A percentile compares a stretch with the other conserved stretches of the same genome.
Evolutionary conservation across 2,797 vertebrate species (phyloP).

Genomic region (Mycteria americana): DNA sequence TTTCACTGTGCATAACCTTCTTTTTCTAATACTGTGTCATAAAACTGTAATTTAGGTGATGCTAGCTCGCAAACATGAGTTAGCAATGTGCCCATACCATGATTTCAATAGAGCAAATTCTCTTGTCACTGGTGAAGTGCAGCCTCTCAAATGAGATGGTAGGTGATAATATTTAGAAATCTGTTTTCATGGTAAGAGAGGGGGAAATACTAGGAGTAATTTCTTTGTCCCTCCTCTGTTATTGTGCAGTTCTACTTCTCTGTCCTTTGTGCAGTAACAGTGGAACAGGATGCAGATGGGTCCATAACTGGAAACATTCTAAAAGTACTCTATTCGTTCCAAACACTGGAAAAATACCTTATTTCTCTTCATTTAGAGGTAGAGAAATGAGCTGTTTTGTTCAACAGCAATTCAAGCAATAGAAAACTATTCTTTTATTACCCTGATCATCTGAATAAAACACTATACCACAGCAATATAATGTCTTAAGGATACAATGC

Average conservation of each 20-base stretch:
- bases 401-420: background rate
- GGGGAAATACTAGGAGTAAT: background rate
- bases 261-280: background rate
- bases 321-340: background rate
- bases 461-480: background rate
- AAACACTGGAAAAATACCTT: background rate
- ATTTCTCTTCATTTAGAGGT: background rate
- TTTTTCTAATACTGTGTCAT: background rate
- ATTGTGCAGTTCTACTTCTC: background rate
- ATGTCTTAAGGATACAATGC: background rate
- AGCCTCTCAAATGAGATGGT: background rate
- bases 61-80: background rate
- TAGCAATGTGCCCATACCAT: background rate
- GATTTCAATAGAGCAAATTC: background rate
- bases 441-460: background rate
- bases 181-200: background rate
- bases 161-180: slow-evolving; percentile 21
- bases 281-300: background rate
- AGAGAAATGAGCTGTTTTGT: background rate
- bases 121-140: background rate
- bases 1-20: background rate
- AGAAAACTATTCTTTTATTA: background rate
- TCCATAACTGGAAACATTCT: background rate
- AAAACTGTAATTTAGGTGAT: slow-evolving; percentile 31
- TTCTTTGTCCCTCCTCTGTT: background rate